phyloP scores from a whole-genome alignment of 92 coral and sea anemone genomes.

The Virgularia gustaviana region DNA sequence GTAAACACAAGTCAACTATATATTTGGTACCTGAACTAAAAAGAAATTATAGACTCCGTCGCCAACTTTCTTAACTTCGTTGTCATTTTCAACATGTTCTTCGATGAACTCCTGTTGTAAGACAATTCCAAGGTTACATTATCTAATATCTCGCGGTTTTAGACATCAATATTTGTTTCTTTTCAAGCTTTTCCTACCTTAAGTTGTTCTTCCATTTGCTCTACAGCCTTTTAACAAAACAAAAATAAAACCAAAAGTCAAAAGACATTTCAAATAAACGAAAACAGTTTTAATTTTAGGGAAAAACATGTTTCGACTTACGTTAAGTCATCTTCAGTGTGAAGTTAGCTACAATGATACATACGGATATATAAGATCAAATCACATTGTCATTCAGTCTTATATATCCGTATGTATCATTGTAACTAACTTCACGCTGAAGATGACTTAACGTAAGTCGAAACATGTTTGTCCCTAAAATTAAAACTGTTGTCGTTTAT shows the following conservation, averaged over 20 bases:
- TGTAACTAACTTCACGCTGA: too few relatives aligned
- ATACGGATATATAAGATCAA: too few relatives aligned
- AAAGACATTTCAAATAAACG: neutral
- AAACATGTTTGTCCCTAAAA: too few relatives aligned
- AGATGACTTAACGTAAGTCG: too few relatives aligned
- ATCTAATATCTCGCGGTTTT: neutral
- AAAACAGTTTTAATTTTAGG: neutral
- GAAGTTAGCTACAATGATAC: too few relatives aligned
- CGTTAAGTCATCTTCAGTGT: too few relatives aligned
- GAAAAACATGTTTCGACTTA: neutral
- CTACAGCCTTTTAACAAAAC: constrained; percentile 60
- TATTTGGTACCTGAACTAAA: constrained; percentile 98
- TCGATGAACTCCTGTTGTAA: constrained; percentile 65
- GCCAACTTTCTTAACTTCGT: constrained; percentile 66
- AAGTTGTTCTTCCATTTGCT: constrained; percentile 89
- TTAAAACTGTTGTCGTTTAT: too few relatives aligned
- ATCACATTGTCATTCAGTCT: too few relatives aligned
- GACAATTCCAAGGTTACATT: neutral
- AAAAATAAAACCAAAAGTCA: neutral
- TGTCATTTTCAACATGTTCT: constrained; percentile 67
- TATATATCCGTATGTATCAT: too few relatives aligned
- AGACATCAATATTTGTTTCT: neutral
- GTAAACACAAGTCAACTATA: too few relatives aligned
- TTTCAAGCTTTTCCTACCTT: constrained; percentile 45
- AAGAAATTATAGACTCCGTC: constrained; percentile 94